These are phyloP conservation scores for Tadarida brasiliensis DNA, from an alignment of 2,797 vertebrate species.

Conservation along the genomic window DNA sequence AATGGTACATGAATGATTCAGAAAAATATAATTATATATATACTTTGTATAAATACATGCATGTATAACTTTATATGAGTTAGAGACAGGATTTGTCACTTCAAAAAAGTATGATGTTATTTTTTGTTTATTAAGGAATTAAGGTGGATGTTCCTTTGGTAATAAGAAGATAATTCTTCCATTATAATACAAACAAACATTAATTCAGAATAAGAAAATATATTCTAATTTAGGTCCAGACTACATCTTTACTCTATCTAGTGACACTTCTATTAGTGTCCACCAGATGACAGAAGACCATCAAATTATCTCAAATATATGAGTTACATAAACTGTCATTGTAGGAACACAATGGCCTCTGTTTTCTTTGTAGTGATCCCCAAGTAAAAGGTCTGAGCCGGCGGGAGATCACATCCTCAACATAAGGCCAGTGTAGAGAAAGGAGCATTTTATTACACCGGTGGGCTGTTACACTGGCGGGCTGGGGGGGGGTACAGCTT, in stretches of 20 bases:
- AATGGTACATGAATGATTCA: background rate
- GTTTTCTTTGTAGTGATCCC: background rate
- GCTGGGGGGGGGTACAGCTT: too few relatives aligned
- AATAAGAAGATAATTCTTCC: background rate
- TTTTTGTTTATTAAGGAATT: constrained; percentile 34
- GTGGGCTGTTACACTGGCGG: too few relatives aligned
- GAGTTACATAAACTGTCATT: too few relatives aligned
- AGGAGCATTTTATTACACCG: too few relatives aligned
- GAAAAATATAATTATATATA: background rate
- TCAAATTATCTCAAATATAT: background rate
- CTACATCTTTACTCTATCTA: background rate
- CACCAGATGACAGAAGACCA: constrained; percentile 78
- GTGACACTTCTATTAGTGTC: background rate
- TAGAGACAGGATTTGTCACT: background rate
- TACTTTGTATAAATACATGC: background rate
- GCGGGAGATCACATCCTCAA: too few relatives aligned
- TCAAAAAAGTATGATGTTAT: background rate
- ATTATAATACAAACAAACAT: background rate
- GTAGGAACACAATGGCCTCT: background rate
- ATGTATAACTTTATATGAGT: background rate
- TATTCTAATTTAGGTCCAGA: background rate
- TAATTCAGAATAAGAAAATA: constrained; percentile 23
- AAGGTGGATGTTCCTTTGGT: background rate
- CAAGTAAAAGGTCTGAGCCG: too few relatives aligned
- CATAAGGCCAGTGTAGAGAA: too few relatives aligned